Base-by-base conservation (phyloP, 2,888 invertebrate species). In the Norana najaformis region DNA sequence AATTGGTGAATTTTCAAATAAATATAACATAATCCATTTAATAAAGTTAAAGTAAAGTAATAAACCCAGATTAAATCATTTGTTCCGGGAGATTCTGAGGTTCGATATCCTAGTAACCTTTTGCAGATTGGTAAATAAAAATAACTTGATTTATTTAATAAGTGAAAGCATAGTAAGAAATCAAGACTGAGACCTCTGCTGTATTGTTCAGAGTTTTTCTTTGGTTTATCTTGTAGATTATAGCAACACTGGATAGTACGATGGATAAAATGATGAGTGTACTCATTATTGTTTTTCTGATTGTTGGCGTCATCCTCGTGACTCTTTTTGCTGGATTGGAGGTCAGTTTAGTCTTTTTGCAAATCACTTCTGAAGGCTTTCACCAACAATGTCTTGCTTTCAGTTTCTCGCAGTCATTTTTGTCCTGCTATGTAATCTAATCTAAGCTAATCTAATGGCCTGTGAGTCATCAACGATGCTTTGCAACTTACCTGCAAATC, bases 181-280 rank as follows among this genome's bases (percentile, higher is more conserved):
- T 6, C 6, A 20, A 47, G 20, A 23, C 23, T 47, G 23, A 41
- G 3, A 18, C 18, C 13, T 20, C 13, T 41, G 18, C 14, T 41
- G 41, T 18, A 41, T 41, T 14, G 5, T 41, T 53, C 4, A 53
- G 53, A 30, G 30, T n/a, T 69, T 69, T 69, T 69, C n/a, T 69
- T 13, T 1, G 41, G 20, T 39, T 18, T 82, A 16, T 53, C n/a
- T 90, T 93, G 91, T 92, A 95, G 95, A 92, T 95, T 37, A 93
- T 94, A 35, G 90, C 92, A 35, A 90, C 94, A 11, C 91, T 95
- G 88, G 94, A 94, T 91, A 92, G 93, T 88, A 94, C 94, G 0
- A 96, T 98, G 83, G 98, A 98, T 95, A 96, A 97, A 0, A 97
- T 98, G 4, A 97, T 98, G 14, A 97, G 97, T 89, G 96, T 97